A percentile compares a stretch with the other conserved stretches of the same genome.
Evolutionary conservation across 2,113 vertebrate species (phyloP).

Genomic region (Lynx canadensis): DNA sequence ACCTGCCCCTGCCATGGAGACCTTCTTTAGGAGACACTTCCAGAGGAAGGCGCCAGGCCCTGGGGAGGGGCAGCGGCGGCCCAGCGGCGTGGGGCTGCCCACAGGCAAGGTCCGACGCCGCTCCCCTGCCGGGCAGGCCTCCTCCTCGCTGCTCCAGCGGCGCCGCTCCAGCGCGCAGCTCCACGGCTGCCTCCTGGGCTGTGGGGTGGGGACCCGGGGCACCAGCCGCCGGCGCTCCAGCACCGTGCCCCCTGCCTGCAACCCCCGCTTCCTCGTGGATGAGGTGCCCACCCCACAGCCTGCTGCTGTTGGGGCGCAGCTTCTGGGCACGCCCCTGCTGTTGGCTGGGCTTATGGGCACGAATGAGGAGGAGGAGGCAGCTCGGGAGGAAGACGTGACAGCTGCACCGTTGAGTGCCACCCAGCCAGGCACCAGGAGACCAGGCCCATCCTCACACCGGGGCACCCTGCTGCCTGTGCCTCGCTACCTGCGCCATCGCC

Average conservation of each 20-base stretch:
- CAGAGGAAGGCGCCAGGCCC: slow-evolving; percentile 76
- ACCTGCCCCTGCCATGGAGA: slow-evolving; percentile 87
- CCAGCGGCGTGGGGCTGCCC: slow-evolving; percentile 83
- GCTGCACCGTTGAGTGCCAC: not conserved
- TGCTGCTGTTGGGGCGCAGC: slow-evolving; percentile 82
- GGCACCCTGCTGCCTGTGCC: slow-evolving; percentile 80
- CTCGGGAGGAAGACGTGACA: not conserved
- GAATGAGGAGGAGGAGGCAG: slow-evolving; percentile 61
- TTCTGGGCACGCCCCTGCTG: slow-evolving; percentile 86
- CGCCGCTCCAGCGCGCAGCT: slow-evolving; percentile 84
- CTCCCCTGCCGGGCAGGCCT: slow-evolving; percentile 90
- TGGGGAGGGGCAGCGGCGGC: slow-evolving; percentile 43
- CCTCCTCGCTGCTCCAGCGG: slow-evolving; percentile 83
- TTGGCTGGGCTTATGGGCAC: slow-evolving; percentile 87
- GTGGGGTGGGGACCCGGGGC: slow-evolving; percentile 27
- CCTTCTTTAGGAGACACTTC: slow-evolving; percentile 93
- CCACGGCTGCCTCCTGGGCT: slow-evolving; percentile 76
- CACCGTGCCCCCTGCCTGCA: slow-evolving; percentile 89
- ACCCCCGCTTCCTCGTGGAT: slow-evolving; percentile 89
- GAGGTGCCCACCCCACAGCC: slow-evolving; percentile 42
- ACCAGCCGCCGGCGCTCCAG: slow-evolving; percentile 89
- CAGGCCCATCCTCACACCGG: not conserved
- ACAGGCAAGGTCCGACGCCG: slow-evolving; percentile 91
- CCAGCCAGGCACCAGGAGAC: not conserved
- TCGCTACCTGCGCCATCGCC: slow-evolving; percentile 82